A percentile compares a stretch with the other conserved stretches of the same genome.
Conservation (phyloP, 2,113 vertebrate genomes). For the Corynorhinus townsendii region DNA sequence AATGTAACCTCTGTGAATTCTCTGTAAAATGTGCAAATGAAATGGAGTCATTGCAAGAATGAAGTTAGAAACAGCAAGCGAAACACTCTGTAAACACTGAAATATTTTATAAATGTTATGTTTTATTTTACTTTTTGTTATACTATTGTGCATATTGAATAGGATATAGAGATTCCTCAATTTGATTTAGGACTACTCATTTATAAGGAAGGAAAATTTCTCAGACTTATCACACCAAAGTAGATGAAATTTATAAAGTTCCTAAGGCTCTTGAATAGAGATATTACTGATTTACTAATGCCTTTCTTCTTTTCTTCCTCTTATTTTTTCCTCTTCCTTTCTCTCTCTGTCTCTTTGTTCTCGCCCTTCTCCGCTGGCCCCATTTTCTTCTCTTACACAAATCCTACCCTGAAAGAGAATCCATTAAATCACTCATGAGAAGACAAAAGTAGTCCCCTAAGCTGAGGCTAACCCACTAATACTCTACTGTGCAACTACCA, state of each 20-base stretch:
- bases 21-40: neutral
- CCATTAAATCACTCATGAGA: neutral
- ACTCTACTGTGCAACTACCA: neutral
- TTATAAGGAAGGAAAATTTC: neutral
- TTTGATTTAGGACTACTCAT: neutral
- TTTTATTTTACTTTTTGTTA: neutral
- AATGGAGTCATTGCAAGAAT: neutral
- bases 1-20: neutral
- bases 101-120: neutral
- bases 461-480: neutral
- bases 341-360: neutral
- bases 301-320: neutral
- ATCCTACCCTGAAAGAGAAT: neutral
- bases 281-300: neutral
- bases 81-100: neutral
- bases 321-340: neutral
- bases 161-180: neutral
- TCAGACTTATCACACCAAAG: neutral
- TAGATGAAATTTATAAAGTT: neutral
- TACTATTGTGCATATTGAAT: neutral
- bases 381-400: neutral
- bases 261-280: neutral
- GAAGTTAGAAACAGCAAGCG: neutral
- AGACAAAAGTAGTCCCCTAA: neutral
- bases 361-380: fast-evolving